Evolutionary conservation across 2,797 vertebrate genomes (phyloP), one percentile per base, ranked within the genome.

Genomic region (Thalassophryne amazonica): DNA sequence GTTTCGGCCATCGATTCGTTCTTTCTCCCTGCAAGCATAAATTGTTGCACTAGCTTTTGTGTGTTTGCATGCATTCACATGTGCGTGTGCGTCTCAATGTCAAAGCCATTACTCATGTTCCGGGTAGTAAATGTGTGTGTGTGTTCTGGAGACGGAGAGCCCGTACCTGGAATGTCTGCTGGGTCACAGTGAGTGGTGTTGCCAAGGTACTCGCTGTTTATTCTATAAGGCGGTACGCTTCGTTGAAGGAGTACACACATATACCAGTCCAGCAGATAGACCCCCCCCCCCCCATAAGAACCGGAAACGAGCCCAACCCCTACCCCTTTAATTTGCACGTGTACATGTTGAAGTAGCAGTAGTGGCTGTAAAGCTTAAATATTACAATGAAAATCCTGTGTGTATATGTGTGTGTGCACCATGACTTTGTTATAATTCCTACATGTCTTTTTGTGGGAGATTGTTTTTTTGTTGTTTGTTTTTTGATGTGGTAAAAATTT

Each of bases 161-260:
- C 62, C 35, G 74, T 81, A 86, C 86, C 85, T 81, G 81, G 78
- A 73, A 73, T 83, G 76, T 87, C 68, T 15, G 52, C n/a, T 7
- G 62, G 66, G 85, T 87, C 83, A 87, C 80, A 81, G 83, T 87
- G 63, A 75, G 52, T 85, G 81, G 66, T 65, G 82, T 89, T 83
- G 85, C 86, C 81, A 70, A 78, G 84, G 86, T 79, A 37, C 38
- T 81, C 6, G 7, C 23, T 78, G 64, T 88, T 84, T 87, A 80
- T 66, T 82, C 80, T 82, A 51, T 75, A 83, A 79, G 76, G 63
- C 50, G 39, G 79, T 81, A 79, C 76, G 85, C 79, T 88, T 80
- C 86, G 85, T 61, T 84, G 85, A 87, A 81, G 71, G 65, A n/a
- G 64, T 69, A 47, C 73, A 79, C 54, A 67, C 23, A 76, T 18